Conservation (phyloP, 1,140 invertebrate genomes). For the Panagrolaimus sp. region DNA sequence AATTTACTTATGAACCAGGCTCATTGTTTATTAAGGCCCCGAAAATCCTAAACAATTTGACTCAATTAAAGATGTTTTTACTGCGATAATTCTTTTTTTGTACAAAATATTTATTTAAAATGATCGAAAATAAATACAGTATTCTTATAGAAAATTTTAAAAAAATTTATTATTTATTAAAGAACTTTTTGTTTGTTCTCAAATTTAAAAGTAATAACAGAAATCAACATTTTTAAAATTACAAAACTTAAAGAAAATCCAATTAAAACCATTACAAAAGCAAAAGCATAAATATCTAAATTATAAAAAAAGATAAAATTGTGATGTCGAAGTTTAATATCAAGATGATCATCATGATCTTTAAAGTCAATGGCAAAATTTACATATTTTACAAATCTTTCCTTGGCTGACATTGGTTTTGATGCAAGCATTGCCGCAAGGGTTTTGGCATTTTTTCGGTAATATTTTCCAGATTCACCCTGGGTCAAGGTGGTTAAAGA, state of each 20-base stretch:
- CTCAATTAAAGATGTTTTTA: too few species aligned
- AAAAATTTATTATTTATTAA: too few species aligned
- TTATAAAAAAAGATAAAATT: background rate
- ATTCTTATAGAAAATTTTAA: too few species aligned
- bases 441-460: background rate
- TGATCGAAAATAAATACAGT: too few species aligned
- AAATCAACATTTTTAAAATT: background rate
- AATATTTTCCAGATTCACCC: background rate
- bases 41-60: too few species aligned
- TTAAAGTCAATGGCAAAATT: background rate
- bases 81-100: too few species aligned
- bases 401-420: background rate
- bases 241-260: background rate
- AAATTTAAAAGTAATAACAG: too few species aligned
- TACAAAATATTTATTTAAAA: too few species aligned
- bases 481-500: background rate
- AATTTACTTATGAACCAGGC: too few species aligned
- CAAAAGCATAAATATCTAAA: background rate
- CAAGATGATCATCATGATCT: background rate
- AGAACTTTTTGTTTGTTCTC: too few species aligned
- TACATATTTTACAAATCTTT: background rate
- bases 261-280: background rate
- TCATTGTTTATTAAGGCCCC: too few species aligned
- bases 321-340: background rate
- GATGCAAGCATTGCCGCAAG: conserved; percentile 1